These are phyloP conservation scores for Calyptommatus sinebrachiatus DNA, from an alignment of 2,113 vertebrate species.

Conservation along the genomic window DNA sequence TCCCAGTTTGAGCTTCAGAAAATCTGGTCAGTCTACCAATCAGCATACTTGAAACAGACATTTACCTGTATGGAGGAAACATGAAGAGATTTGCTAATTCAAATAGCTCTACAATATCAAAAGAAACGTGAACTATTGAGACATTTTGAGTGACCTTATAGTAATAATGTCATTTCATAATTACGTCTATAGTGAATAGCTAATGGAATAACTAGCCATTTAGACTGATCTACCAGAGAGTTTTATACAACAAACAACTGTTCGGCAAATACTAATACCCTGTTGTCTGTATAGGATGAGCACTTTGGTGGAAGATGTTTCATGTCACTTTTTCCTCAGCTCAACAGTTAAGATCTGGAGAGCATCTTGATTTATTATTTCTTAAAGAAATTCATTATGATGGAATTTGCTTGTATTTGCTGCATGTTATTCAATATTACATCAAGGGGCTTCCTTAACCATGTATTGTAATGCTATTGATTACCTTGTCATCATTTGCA, in stretches of 20 bases:
- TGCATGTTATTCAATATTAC: slow-evolving; percentile 48
- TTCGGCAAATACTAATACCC: background rate
- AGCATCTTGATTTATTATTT: slow-evolving; percentile 19
- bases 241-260: background rate
- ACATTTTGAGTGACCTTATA: too few relatives aligned
- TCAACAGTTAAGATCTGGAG: background rate
- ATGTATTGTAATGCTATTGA: slow-evolving; percentile 56
- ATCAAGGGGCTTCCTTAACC: slow-evolving; percentile 38
- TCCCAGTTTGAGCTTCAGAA: too few relatives aligned
- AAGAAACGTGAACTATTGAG: too few relatives aligned
- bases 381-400: slow-evolving; percentile 36
- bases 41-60: too few relatives aligned
- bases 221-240: background rate
- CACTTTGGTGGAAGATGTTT: background rate
- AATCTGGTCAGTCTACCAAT: too few relatives aligned
- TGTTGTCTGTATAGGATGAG: background rate
- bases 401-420: slow-evolving; percentile 34
- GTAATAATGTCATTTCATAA: too few relatives aligned
- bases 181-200: too few relatives aligned
- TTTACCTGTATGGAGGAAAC: too few relatives aligned
- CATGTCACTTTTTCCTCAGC: background rate
- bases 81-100: too few relatives aligned
- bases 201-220: too few relatives aligned
- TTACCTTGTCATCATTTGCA: slow-evolving; percentile 48
- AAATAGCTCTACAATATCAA: too few relatives aligned